These are phyloP conservation scores for Etheostoma perlongum DNA, from an alignment of 2,797 vertebrate species.

Conservation along the genomic window DNA sequence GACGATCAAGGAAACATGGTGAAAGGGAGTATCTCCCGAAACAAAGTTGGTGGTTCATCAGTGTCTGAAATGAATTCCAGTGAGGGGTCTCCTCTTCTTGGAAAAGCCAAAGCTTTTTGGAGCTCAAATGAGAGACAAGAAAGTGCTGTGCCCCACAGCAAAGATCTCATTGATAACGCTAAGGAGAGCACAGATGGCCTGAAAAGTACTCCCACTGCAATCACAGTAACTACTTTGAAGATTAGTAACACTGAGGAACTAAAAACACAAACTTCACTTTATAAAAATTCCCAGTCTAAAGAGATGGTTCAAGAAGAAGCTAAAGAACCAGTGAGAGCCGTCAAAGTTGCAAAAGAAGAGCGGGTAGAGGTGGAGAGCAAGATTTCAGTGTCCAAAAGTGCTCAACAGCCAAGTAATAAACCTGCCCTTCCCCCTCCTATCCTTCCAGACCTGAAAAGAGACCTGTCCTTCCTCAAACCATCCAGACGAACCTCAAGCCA, in stretches of 20 bases:
- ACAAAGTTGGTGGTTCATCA: conserved; percentile 51
- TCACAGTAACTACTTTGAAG: conserved; percentile 51
- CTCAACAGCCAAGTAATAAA: conserved; percentile 67
- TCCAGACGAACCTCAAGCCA: conserved; percentile 94
- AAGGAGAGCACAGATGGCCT: conserved; percentile 59
- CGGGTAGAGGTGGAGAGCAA: conserved; percentile 66
- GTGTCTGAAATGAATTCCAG: conserved; percentile 49
- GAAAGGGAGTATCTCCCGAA: conserved; percentile 38
- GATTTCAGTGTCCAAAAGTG: conserved; percentile 51
- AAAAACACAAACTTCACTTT: conserved; percentile 34
- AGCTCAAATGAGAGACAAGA: conserved; percentile 83
- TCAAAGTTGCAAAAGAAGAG: conserved; percentile 52
- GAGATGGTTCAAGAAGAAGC: conserved; percentile 54
- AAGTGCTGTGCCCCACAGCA: conserved; percentile 28
- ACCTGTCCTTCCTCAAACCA: conserved; percentile 88
- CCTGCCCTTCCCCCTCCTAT: conserved; percentile 47
- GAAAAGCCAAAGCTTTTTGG: conserved; percentile 91
- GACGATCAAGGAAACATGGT: conserved; percentile 96
- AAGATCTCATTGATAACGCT: conserved; percentile 52
- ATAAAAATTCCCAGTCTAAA: conserved; percentile 49
- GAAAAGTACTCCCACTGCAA: conserved; percentile 42
- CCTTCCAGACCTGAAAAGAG: conserved; percentile 69
- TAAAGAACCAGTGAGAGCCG: conserved; percentile 42
- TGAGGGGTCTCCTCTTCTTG: conserved; percentile 78
- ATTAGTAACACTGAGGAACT: conserved; percentile 41